Evolutionary conservation across 1,140 invertebrate genomes (phyloP).

Genomic region (Pogonus chalceus): DNA sequence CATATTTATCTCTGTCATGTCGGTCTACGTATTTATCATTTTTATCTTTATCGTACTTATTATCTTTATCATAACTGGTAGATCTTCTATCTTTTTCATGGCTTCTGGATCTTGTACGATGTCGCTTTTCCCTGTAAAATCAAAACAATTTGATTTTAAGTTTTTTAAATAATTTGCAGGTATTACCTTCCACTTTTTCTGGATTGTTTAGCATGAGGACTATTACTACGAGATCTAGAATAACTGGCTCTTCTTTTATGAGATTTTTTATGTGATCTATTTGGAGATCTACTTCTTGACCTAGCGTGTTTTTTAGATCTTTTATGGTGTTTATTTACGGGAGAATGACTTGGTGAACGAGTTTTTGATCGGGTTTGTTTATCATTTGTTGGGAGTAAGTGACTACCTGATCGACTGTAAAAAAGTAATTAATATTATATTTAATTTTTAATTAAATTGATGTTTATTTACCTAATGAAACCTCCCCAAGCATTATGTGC

Average conservation of each 20-base stretch:
- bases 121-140: not conserved
- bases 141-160: not conserved
- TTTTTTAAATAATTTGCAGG: not conserved
- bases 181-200: slow-evolving; percentile 21
- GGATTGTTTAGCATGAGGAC: slow-evolving; percentile 22
- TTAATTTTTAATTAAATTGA: not conserved
- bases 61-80: not conserved
- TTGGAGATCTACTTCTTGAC: slow-evolving; percentile 37
- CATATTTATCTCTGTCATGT: slow-evolving; percentile 23
- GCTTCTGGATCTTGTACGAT: not conserved
- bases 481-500: slow-evolving; percentile 55
- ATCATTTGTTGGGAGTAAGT: slow-evolving; percentile 28
- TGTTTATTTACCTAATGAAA: slow-evolving; percentile 40
- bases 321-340: slow-evolving; percentile 31
- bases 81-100: not conserved
- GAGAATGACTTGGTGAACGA: slow-evolving; percentile 40
- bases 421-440: not conserved
- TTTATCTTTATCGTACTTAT: not conserved
- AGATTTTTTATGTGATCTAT: slow-evolving; percentile 34
- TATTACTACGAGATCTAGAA: slow-evolving; percentile 41
- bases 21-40: not conserved
- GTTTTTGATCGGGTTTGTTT: slow-evolving; percentile 31
- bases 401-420: slow-evolving; percentile 35
- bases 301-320: slow-evolving; percentile 38
- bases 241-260: slow-evolving; percentile 42